Percentiles rank a stretch among this genome's conserved stretches.
Conservation (phyloP, 1,140 invertebrate species). For the Drosophila nebulosa region DNA sequence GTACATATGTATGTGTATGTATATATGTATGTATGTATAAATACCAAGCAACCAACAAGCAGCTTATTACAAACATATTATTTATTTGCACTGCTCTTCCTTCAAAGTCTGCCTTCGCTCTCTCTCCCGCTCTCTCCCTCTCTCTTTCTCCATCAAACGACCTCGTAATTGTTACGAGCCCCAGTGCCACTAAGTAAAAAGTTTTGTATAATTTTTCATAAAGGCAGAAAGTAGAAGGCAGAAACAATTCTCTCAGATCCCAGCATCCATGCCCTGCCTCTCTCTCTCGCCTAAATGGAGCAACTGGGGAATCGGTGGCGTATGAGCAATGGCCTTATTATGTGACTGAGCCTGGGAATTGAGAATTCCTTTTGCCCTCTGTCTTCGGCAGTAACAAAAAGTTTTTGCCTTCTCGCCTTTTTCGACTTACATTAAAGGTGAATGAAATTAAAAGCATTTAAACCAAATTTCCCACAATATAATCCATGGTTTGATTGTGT, state of each 20-base stretch:
- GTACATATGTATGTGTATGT: neutral
- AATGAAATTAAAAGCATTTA: neutral
- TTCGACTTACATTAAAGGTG: neutral
- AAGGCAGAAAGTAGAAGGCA: constrained; percentile 30
- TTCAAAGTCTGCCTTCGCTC: neutral
- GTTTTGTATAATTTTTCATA: constrained; percentile 76
- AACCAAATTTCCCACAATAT: neutral
- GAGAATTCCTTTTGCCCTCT: neutral
- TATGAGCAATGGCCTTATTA: constrained; percentile 63
- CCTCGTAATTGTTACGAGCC: constrained; percentile 60
- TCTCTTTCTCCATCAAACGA: constrained; percentile 12
- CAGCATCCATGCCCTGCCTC: neutral
- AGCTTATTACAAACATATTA: constrained; percentile 55
- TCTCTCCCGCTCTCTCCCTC: neutral
- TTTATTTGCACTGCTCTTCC: constrained; percentile 44
- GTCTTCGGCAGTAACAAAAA: neutral
- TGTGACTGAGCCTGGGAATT: constrained; percentile 35
- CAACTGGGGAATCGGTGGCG: constrained; percentile 63
- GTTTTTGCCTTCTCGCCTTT: neutral
- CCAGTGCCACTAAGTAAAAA: constrained; percentile 65
- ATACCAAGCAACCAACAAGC: constrained; percentile 11
- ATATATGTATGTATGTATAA: neutral
- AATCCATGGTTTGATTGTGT: no score
- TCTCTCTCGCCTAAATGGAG: constrained; percentile 18
- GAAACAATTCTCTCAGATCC: neutral